Evolutionary conservation across 2,888 invertebrate species (phyloP).

Genomic region (Bruchidius siliquastri): DNA sequence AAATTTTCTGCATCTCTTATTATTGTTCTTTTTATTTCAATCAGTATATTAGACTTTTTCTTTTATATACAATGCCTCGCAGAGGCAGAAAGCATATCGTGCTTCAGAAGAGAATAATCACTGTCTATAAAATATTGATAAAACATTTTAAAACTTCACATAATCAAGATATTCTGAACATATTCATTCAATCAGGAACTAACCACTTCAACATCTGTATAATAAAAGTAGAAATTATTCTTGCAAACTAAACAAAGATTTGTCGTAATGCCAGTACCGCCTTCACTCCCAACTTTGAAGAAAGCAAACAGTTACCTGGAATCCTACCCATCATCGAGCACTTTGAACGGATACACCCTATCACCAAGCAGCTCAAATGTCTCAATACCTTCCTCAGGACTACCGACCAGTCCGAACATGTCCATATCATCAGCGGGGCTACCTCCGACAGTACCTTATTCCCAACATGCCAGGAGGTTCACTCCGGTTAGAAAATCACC

Average conservation of each 20-base stretch:
- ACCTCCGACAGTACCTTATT: constrained; percentile 23
- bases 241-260: neutral
- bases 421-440: constrained; percentile 13
- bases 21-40: too few relatives aligned
- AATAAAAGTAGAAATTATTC: too few relatives aligned
- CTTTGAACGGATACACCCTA: constrained; percentile 20
- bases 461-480: constrained; percentile 12
- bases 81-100: too few relatives aligned
- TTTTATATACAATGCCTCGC: too few relatives aligned
- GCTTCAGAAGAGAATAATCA: too few relatives aligned
- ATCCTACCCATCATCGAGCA: constrained; percentile 20
- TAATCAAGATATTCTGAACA: neutral
- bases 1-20: too few relatives aligned
- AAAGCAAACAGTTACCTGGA: constrained; percentile 20
- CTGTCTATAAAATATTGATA: too few relatives aligned
- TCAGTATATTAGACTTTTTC: too few relatives aligned
- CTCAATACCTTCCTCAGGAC: constrained; percentile 14
- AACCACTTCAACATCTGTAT: too few relatives aligned
- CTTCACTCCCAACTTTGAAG: constrained; percentile 10
- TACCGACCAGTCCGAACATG: constrained; percentile 6
- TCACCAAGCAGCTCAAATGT: constrained; percentile 18
- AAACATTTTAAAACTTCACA: neutral
- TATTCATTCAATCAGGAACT: neutral
- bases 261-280: constrained; percentile 1
- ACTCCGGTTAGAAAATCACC: constrained; percentile 19